These are phyloP conservation scores for Alosa sapidissima DNA, from an alignment of 2,797 vertebrate genomes.

Conservation along the genomic window DNA sequence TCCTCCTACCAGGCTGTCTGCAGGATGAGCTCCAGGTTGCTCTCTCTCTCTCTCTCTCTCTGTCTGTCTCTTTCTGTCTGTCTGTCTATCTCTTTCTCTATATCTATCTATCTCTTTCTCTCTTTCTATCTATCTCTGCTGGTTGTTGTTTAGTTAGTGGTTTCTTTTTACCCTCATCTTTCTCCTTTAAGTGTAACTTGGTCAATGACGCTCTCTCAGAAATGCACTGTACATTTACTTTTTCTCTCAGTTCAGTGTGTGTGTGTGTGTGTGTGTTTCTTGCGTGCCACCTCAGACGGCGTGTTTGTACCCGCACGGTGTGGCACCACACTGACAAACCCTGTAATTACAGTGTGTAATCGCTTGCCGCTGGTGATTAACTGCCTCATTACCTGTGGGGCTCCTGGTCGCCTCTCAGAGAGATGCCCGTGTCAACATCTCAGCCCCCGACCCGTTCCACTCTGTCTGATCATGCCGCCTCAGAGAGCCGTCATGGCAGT, in stretches of 20 bases:
- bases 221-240: background rate
- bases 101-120: background rate
- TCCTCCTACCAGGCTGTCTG: constrained; percentile 95
- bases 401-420: background rate
- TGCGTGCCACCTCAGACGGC: background rate
- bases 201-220: background rate
- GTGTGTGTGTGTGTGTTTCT: constrained; percentile 17
- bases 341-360: background rate
- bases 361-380: constrained; percentile 19
- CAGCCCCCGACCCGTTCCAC: background rate
- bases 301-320: background rate
- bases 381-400: constrained; percentile 29
- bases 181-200: background rate
- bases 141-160: background rate
- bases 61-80: background rate
- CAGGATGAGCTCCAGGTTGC: constrained; percentile 95
- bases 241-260: background rate
- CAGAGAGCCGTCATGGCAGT: background rate
- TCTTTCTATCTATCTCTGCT: background rate
- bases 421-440: background rate
- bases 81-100: background rate
- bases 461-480: background rate
- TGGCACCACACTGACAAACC: background rate
- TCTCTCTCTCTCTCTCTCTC: background rate
- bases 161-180: background rate